Evolutionary conservation across 2,113 vertebrate species (phyloP), one percentile per base, ranked within the genome.

Genomic region (Ictalurus furcatus): DNA sequence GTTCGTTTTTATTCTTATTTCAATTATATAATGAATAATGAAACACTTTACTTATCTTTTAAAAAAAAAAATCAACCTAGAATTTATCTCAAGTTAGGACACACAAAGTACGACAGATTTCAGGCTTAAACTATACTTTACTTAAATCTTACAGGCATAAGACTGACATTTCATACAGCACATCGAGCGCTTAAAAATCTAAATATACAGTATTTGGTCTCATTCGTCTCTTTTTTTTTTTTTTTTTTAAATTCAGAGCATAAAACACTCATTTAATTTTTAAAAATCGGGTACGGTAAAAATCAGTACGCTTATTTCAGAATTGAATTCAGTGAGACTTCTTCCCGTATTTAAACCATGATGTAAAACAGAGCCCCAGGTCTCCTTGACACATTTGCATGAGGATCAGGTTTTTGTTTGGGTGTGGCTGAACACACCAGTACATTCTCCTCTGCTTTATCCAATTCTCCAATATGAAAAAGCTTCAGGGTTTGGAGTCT

Each of bases 401-500:
- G 63, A 56, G 61, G 63, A 73, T 74, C n/a, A 76, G 85, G 23
- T 59, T 78, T 63, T 78, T 52, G 37, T 84, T 74, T 63, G 48
- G 87, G 87, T 84, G 87, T 84, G 87, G 87, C 81, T 34, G 37
- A 63, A 40, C 44, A 87, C 23, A 4, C 34, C 85, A 44, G 37
- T 14, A 14, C 17, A 40, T 14, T 40, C 81, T 84, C 54, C 30
- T 8, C 1, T 30, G 16, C 56, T 87, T 17, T 56, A 76, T 23
- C 8, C 9, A 52, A 52, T 37, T 23, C 63, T 63, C 34, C 34
- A 63, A 1, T 25, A 40, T 34, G 37, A 21, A 61, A 40, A 40
- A 54, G 21, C 58, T 21, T 40, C 21, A 40, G 30, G 30, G 56
- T n/a, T 56, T 80, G 2, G 37, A 48, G 40, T 7, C 37, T 76